Base-by-base conservation (phyloP, 2,888 invertebrate genomes). In the Galeopsomyia nigrocyanea region DNA sequence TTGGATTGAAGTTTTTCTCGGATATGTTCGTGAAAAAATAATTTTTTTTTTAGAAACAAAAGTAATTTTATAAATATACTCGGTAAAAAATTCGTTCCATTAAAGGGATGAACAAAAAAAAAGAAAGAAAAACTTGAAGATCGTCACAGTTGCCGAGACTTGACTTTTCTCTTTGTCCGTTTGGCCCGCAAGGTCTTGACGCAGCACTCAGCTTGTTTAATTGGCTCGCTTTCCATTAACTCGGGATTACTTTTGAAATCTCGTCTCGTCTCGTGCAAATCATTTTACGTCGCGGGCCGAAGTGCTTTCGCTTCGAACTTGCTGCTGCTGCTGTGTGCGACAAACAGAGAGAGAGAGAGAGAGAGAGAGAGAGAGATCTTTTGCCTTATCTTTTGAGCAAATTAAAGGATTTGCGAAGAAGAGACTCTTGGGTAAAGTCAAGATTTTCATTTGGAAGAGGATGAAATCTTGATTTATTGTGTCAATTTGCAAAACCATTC, bases 191-290 rank as follows among this genome's bases (percentile, higher is more conserved):
- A 39, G 47, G 49, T 50, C 49, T n/a, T 39, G 39, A 39, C 10
- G 49, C 7, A 19, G n/a, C 46, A 60, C 21, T 60, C 17, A n/a
- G 46, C 58, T 47, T 57, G 53, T 64, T 67, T 74, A 74, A 74
- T 67, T 74, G 63, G 70, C 66, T 70, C 55, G 62, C 61, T 69
- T 65, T 50, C 69, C 68, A 72, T 72, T 72, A 72, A 72, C 51
- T 49, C 51, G 5, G 21, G 10, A n/a, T 49, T 68, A 68, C 68
- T 68, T 68, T 73, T 68, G 60, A 73, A 73, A 68, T 60, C 47
- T 53, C 21, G 47, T 60, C 47, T 53, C 21, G 47, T 46, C n/a
- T 57, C 22, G 53, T 46, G 53, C 55, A 64, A 70, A 67, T 70
- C 70, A 74, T 74, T 70, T 70, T 47, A 19, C 67, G 61, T 47